Evolutionary conservation across 2,113 vertebrate genomes (phyloP), one percentile per base, ranked within the genome.

Genomic region (Plotosus lineatus): DNA sequence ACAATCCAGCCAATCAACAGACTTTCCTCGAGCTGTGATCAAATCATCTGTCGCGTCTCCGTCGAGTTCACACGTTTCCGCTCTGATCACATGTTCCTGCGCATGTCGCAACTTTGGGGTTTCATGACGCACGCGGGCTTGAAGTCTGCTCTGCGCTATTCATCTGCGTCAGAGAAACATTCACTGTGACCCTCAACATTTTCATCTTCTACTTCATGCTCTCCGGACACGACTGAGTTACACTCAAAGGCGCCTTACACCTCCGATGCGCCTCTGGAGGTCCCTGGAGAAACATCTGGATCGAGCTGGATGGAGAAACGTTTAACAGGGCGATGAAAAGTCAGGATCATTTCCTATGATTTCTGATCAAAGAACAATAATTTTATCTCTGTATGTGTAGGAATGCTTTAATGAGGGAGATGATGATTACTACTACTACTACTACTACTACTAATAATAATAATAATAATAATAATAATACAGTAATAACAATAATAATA

Each of bases 271-370:
- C 61, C 8, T 9, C 36, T 65, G 36, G 10, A 2, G 63, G 21
- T 40, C n/a, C 63, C 66, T 71, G 26, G 6, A 72, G 69, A 50
- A 72, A 50, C 69, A 72, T 44, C 26, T 73, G 46, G 69, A 73
- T n/a, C n/a, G 69, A 46, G 6, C 6, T 4, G 31, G 46, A 51
- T 73, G 31, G 28, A 51, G 46, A 73, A 6, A 6, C 69, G 3
- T 12, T 71, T 9, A 71, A 50, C 44, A 46, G 10, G 6, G 31
- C 12, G 23, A 23, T 51, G 46, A 73, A 73, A n/a, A 26, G 33
- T 51, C 46, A 51, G 69, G 3, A 8, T 73, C 9, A 72, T 50
- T 51, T 31, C 2, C n/a, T n/a, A n/a, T n/a, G 19, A 51, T 33
- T 36, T 36, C 17, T 73, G 3, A 23, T 73, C 23, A 73, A 51